A percentile compares a stretch with the other conserved stretches of the same genome.
Conservation (phyloP, 2,113 vertebrate genomes). For the Anoura caudifer region DNA sequence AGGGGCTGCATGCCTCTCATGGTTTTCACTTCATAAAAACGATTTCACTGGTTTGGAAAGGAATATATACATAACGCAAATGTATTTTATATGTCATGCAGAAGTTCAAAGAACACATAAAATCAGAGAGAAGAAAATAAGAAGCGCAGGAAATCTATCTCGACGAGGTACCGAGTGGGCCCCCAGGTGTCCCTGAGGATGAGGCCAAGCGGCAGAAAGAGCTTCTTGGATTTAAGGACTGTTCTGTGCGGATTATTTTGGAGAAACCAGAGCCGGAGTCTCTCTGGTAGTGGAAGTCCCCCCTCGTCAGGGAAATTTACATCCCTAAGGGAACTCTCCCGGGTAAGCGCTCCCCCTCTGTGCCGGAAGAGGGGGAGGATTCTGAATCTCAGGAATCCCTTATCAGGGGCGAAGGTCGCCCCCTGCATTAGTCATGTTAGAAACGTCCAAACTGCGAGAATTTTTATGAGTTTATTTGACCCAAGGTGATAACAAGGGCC, state of each 20-base stretch:
- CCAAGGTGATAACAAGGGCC: background rate
- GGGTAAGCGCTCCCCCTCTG: background rate
- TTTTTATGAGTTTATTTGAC: background rate
- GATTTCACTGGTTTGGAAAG: background rate
- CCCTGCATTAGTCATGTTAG: background rate
- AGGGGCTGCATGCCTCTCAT: background rate
- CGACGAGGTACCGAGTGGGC: no score
- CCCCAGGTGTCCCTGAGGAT: background rate
- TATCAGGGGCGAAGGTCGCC: accelerated
- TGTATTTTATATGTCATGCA: background rate
- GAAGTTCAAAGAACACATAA: background rate
- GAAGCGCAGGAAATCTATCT: background rate
- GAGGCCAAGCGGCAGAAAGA: no score
- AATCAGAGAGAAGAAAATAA: background rate
- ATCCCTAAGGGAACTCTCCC: background rate
- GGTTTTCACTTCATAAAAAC: background rate
- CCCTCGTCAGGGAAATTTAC: background rate
- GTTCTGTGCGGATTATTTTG: background rate
- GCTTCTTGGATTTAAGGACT: background rate
- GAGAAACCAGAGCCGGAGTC: background rate
- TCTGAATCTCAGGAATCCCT: background rate
- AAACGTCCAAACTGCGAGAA: background rate
- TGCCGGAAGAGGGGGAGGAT: background rate
- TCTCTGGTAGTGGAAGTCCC: background rate
- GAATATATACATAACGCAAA: background rate